Evolutionary conservation across 2,888 invertebrate genomes (phyloP), one percentile per base, ranked within the genome.

Genomic region (Acronicta psi): DNA sequence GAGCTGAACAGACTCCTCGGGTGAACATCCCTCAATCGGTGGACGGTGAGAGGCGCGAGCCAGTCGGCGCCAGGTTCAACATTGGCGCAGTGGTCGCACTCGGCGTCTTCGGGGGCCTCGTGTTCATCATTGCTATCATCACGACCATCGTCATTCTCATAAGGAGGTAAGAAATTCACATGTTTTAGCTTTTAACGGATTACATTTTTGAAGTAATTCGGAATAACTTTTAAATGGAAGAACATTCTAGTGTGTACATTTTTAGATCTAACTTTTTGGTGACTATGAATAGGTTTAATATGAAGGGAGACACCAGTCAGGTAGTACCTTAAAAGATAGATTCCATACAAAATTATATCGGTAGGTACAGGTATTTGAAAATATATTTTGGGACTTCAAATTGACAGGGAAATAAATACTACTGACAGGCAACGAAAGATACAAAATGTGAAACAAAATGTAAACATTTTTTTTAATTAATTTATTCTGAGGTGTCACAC

Each of bases 81-180:
- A 93, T 98, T 57, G 98, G 98, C 52, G 98, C 98, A 7, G 97
- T 98, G 70, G 98, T 98, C 58, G 98, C 98, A 0, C 93, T 98
- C 14, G 98, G 97, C 2, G 97, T 98, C 9, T 98, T 98, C 85
- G 98, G 98, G n/a, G 98, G 97, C 9, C 97, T 98, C 77, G 97
- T 98, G 8, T 97, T 98, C 86, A 94, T 98, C 46, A 97, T 98
- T 10, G 98, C 98, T 23, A 96, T 98, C 67, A 96, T 98, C 73
- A 98, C 98, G 2, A 98, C 98, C 6, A 96, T 98, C 69, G 97
- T 98, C 60, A 97, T 98, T 60, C 95, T 98, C 73, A 96, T 98
- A 51, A 95, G 97, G 92, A 98, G 98, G 98, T 98, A 8, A 31
- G 43, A n/a, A 2, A 34, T 34, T 34, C n/a, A 13, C 7, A 34